These are phyloP conservation scores for Penaeus monodon DNA, from an alignment of 2,888 invertebrate genomes.

Conservation along the genomic window DNA sequence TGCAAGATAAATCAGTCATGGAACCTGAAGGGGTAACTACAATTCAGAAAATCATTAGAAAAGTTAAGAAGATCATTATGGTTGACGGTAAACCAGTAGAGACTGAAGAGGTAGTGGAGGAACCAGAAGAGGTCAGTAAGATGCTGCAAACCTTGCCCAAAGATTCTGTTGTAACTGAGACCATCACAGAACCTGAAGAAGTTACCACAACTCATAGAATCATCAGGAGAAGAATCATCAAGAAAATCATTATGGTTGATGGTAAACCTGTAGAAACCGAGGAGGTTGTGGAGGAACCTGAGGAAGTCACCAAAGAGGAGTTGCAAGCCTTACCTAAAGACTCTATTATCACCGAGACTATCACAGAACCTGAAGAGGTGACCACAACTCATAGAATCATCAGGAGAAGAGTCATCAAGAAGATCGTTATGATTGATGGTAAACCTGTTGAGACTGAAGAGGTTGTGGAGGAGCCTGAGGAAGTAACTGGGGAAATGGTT, in stretches of 20 bases:
- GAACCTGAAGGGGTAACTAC: too few relatives aligned
- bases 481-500: too few relatives aligned
- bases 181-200: background rate
- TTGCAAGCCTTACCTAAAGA: slow-evolving; percentile 8
- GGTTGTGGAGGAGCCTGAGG: background rate
- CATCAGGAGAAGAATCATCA: background rate
- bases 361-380: too few relatives aligned
- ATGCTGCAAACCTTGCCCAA: slow-evolving; percentile 9
- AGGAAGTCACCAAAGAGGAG: background rate
- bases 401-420: slow-evolving; percentile 18
- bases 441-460: slow-evolving; percentile 46
- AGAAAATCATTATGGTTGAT: slow-evolving; percentile 48
- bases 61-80: slow-evolving; percentile 27
- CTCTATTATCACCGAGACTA: slow-evolving; percentile 26
- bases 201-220: too few relatives aligned
- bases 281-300: slow-evolving; percentile 7
- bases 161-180: slow-evolving; percentile 32
- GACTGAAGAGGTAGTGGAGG: slow-evolving; percentile 33
- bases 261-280: slow-evolving; percentile 47
- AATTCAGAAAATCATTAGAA: slow-evolving; percentile 12
- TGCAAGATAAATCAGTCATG: too few relatives aligned
- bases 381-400: too few relatives aligned
- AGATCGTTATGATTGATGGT: slow-evolving; percentile 45
- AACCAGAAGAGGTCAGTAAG: slow-evolving; percentile 31
- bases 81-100: slow-evolving; percentile 35